Evolutionary conservation across 37 sponge, comb jelly and placozoan genomes (phyloP), one percentile per base, ranked within the genome.

Genomic region (Tethya wilhelma): DNA sequence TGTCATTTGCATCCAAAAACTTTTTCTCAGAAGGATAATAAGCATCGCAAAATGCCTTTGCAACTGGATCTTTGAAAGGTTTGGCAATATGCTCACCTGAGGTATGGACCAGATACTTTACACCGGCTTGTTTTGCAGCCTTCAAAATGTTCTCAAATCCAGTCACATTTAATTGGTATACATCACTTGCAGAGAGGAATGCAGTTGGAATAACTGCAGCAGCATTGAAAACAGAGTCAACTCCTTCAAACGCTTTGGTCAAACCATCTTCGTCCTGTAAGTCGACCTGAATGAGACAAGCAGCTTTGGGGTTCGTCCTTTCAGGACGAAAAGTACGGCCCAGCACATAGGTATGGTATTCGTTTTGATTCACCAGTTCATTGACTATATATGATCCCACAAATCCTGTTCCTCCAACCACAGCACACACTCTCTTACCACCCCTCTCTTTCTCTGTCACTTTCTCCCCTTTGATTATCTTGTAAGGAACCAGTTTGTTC

Each of bases 391-490:
- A 80, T 31, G 71, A 75, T 12, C 93, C 93, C 30, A 92, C 49
- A 39, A 92, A 87, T 4, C 93, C 93, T 39, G 82, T 92, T 4
- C 86, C 87, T 9, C 87, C 91, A 0, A 91, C 33, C 28, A 92
- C 88, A 34, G 93, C 93, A 44, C 84, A 83, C 34, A 85, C 64
- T 20, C 93, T 60, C 29, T 89, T 89, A n/a, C n/a, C n/a, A n/a
- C n/a, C n/a, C n/a, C n/a, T n/a, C n/a, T n/a, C n/a, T n/a, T n/a
- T n/a, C n/a, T n/a, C n/a, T n/a, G n/a, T n/a, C n/a, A n/a, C n/a
- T n/a, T n/a, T n/a, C n/a, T n/a, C n/a, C n/a, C n/a, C n/a, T n/a
- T n/a, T n/a, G n/a, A n/a, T n/a, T n/a, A n/a, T n/a, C n/a, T n/a
- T n/a, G n/a, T n/a, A n/a, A n/a, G n/a, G n/a, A n/a, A n/a, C n/a